phyloP scores from a whole-genome alignment of 2,113 vertebrate species.

The Nymphicus hollandicus region DNA sequence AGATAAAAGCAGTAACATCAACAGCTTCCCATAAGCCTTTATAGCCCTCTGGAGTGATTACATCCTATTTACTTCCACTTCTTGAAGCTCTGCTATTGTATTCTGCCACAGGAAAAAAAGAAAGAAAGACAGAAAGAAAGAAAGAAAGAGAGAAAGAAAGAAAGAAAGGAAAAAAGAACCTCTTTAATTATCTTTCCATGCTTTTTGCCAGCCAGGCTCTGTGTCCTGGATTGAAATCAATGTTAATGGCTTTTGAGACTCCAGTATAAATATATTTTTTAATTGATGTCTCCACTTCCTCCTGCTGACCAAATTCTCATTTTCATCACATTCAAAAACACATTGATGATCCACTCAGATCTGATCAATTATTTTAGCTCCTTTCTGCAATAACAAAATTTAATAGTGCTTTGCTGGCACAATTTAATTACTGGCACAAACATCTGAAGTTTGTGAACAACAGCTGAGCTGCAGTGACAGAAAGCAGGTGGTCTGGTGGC shows the following conservation, averaged over 20 bases:
- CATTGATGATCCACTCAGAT: slow-evolving; percentile 34
- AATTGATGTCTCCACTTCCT: slow-evolving; percentile 63
- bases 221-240: slow-evolving; percentile 55
- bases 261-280: slow-evolving; percentile 42
- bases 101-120: background rate
- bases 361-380: slow-evolving; percentile 69
- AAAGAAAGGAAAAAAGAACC: background rate
- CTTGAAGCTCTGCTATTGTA: background rate
- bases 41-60: background rate
- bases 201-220: slow-evolving; percentile 16
- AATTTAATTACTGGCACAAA: slow-evolving; percentile 60
- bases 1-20: background rate
- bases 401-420: slow-evolving; percentile 54
- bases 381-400: slow-evolving; percentile 58
- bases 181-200: slow-evolving; percentile 15
- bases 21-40: background rate
- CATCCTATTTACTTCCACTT: background rate
- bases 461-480: slow-evolving; percentile 25
- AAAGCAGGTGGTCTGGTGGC: slow-evolving; percentile 22
- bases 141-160: background rate
- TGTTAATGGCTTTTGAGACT: slow-evolving; percentile 60
- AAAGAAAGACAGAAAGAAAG: background rate
- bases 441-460: slow-evolving; percentile 46
- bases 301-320: slow-evolving; percentile 17
- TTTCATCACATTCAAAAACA: slow-evolving; percentile 62